A percentile compares a stretch with the other conserved stretches of the same genome.
phyloP scores from a whole-genome alignment of 1,140 invertebrate genomes.

The Rhynchophorus ferrugineus region DNA sequence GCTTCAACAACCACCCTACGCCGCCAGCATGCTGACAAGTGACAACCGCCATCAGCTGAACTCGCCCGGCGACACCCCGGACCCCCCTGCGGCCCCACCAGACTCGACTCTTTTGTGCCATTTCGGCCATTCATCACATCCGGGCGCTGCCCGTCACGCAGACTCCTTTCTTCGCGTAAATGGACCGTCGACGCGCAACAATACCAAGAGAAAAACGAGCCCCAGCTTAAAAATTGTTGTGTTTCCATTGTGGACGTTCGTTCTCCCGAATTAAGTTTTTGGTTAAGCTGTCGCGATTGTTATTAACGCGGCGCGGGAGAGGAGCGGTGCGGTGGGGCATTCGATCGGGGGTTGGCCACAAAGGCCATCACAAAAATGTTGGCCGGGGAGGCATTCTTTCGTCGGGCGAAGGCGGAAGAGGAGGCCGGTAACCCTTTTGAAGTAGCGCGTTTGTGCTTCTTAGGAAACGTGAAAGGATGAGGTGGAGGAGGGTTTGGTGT shows the following conservation, averaged over 20 bases:
- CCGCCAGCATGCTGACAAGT: too few relatives aligned
- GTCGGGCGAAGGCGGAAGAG: neutral
- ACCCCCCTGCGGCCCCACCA: neutral
- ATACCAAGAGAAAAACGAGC: neutral
- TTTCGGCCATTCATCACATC: neutral
- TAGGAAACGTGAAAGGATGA: neutral
- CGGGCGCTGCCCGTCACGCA: neutral
- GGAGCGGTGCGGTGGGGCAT: neutral
- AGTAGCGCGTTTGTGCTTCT: neutral
- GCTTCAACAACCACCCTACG: too few relatives aligned
- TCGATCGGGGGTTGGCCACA: neutral
- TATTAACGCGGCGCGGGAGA: neutral
- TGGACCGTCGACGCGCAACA: neutral
- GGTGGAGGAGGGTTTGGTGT: neutral
- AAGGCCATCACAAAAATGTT: neutral
- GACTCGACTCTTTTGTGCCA: neutral
- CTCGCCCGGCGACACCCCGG: too few relatives aligned
- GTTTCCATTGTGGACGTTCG: neutral
- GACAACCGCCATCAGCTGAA: neutral
- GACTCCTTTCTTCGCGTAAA: neutral
- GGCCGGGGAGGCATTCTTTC: neutral
- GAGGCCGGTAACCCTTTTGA: neutral
- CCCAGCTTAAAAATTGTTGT: neutral
- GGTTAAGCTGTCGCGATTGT: neutral
- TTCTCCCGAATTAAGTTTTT: neutral